These are phyloP conservation scores for Phylloscopus whistleri DNA, from an alignment of 2,113 vertebrate genomes.

Conservation along the genomic window DNA sequence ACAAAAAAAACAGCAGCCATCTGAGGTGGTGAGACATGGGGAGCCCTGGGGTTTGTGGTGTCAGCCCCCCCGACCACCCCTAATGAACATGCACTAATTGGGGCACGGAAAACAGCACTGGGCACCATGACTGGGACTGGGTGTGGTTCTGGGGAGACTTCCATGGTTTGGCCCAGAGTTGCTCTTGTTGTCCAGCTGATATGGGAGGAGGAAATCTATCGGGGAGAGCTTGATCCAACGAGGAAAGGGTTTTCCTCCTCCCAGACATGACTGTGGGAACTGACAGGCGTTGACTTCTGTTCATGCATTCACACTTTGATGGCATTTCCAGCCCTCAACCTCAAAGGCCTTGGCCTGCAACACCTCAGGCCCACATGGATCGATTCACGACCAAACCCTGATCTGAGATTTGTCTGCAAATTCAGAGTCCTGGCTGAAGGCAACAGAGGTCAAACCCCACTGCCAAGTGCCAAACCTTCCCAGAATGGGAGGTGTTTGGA, in stretches of 20 bases:
- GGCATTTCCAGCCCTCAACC: background rate
- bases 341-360: background rate
- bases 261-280: background rate
- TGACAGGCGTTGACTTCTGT: background rate
- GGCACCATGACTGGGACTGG: background rate
- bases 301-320: accelerated
- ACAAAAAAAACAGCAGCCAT: background rate
- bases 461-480: background rate
- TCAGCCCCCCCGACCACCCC: accelerated
- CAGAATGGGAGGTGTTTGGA: background rate
- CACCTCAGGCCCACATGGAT: background rate
- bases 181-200: background rate
- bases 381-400: accelerated
- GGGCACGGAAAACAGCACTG: background rate
- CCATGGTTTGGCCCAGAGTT: background rate
- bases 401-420: background rate
- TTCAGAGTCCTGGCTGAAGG: background rate
- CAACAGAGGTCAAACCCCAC: background rate
- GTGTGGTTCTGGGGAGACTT: background rate
- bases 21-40: background rate
- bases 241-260: background rate
- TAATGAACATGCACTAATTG: accelerated
- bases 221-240: accelerated
- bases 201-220: background rate
- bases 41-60: accelerated